Percentiles rank a stretch among this genome's conserved stretches.
Conservation (phyloP, 2,797 vertebrate species). For the Tapera naevia region DNA sequence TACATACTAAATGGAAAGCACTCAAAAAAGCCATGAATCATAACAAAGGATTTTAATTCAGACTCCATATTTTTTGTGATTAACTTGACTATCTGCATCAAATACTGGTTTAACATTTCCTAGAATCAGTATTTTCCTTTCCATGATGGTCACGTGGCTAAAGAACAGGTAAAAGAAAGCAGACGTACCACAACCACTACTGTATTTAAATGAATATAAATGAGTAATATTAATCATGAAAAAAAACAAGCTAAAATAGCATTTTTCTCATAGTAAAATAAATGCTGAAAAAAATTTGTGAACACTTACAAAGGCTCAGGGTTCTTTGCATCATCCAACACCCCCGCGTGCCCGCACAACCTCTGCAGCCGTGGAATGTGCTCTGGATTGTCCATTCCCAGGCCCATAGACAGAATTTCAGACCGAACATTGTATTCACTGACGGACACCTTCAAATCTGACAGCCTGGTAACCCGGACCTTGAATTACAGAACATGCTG, state of each 20-base stretch:
- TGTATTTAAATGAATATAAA: neutral
- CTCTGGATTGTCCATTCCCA: conserved; percentile 77
- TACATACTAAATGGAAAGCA: neutral
- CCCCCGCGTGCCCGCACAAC: neutral
- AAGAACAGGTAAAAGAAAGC: neutral
- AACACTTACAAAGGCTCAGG: conserved; percentile 61
- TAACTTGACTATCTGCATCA: neutral
- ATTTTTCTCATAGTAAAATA: neutral
- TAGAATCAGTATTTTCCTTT: neutral
- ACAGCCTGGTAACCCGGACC: conserved; percentile 72
- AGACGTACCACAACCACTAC: neutral
- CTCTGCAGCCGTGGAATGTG: conserved; percentile 65
- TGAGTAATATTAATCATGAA: neutral
- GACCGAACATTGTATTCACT: conserved; percentile 76
- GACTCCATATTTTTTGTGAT: neutral
- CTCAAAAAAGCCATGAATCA: neutral
- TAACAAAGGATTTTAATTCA: neutral
- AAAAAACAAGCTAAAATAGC: neutral
- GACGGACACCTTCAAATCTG: conserved; percentile 63
- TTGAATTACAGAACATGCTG: conserved; percentile 23
- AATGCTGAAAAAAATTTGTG: neutral
- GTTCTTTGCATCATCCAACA: neutral
- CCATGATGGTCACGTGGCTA: neutral
- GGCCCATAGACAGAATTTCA: conserved; percentile 76
- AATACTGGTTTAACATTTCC: neutral